Conservation (phyloP, 2,888 invertebrate species). For the Sarcophaga rosellei region DNA sequence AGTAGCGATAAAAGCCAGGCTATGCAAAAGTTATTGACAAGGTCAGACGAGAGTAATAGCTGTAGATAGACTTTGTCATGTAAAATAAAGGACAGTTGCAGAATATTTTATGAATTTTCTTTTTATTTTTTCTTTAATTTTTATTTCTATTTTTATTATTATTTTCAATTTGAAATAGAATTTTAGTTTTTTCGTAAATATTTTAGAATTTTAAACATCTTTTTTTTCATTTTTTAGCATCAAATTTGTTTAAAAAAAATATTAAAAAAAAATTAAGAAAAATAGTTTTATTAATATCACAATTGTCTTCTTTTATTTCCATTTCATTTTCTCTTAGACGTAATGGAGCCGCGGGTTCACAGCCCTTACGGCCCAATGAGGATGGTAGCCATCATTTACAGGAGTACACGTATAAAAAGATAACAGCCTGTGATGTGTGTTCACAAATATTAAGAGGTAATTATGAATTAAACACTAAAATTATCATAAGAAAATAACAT, state of each 20-base stretch:
- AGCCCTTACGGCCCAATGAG: conserved; percentile 80
- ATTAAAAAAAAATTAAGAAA: not conserved
- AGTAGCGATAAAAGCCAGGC: no score
- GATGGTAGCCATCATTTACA: conserved; percentile 89
- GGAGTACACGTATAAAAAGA: conserved; percentile 97
- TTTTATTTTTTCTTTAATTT: not conserved
- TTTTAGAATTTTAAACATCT: not conserved
- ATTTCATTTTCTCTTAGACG: conserved; percentile 81
- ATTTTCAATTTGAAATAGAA: not conserved
- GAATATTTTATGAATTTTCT: not conserved
- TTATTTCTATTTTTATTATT: not conserved
- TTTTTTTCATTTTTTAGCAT: not conserved
- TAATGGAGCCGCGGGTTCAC: conserved; percentile 86
- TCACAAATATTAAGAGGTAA: conserved; percentile 95
- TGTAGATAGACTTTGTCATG: no score
- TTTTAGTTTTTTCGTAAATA: not conserved
- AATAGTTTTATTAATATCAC: not conserved
- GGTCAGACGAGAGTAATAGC: conserved; percentile 7
- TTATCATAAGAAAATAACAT: not conserved
- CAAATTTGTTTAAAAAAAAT: no score
- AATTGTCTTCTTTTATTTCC: not conserved
- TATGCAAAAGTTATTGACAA: not conserved
- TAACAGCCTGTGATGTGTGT: conserved; percentile 96
- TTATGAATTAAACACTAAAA: conserved; percentile 22
- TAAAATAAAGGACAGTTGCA: not conserved